These are phyloP conservation scores for Tetragnatha montana DNA, from an alignment of 2,888 invertebrate species.

Conservation along the genomic window DNA sequence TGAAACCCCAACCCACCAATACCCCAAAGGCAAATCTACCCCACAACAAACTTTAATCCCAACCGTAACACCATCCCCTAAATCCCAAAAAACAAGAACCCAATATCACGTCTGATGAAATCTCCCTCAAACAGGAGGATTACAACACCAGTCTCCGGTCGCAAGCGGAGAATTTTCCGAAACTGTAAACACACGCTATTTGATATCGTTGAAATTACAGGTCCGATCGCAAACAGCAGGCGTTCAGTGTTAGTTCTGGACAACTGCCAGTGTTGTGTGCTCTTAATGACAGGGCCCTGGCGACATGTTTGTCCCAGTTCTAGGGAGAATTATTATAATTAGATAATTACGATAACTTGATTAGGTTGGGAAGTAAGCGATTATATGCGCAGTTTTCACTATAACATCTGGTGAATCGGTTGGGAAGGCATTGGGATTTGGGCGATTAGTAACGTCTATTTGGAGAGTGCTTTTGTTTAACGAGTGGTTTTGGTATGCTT, in stretches of 20 bases:
- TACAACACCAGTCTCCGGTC: not conserved
- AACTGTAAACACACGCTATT: constrained; percentile 35
- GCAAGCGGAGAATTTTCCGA: constrained; percentile 20
- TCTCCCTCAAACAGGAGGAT: not conserved
- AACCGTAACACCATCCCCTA: not conserved
- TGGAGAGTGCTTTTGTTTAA: not conserved
- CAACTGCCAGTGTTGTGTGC: constrained; percentile 23
- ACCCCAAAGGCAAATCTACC: not conserved
- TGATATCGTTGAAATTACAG: constrained; percentile 33
- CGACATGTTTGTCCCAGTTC: not conserved
- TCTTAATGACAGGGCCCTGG: not conserved
- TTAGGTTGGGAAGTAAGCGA: constrained; percentile 34
- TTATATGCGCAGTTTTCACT: constrained; percentile 17
- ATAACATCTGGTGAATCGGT: not conserved
- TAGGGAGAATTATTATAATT: constrained; percentile 25
- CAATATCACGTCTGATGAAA: not conserved
- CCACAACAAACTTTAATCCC: not conserved
- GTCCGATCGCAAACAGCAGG: constrained; percentile 22
- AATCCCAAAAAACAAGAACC: not conserved
- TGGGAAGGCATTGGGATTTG: constrained; percentile 19
- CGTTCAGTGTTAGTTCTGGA: constrained; percentile 37
- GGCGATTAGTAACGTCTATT: constrained; percentile 9
- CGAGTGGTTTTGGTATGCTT: no score
- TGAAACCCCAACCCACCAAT: no score
- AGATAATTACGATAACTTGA: constrained; percentile 51